A percentile compares a stretch with the other conserved stretches of the same genome.
phyloP scores from a whole-genome alignment of 2,797 vertebrate genomes.

The Peromyscus melanophrys region DNA sequence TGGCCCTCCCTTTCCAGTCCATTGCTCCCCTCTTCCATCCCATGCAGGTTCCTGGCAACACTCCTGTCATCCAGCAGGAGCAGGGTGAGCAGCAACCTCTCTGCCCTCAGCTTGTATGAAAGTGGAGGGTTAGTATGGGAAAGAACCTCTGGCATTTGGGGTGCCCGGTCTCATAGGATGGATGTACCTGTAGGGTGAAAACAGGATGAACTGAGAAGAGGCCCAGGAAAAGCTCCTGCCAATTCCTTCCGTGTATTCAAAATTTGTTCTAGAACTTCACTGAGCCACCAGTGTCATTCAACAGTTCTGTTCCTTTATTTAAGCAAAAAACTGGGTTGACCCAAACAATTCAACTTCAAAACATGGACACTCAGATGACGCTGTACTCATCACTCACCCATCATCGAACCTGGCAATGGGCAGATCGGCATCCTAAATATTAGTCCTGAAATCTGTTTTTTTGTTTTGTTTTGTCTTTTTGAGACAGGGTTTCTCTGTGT shows the following conservation, averaged over 20 bases:
- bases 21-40: neutral
- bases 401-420: neutral
- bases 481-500: neutral
- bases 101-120: neutral
- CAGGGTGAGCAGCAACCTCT: neutral
- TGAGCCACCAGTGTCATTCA: neutral
- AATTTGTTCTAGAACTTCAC: neutral
- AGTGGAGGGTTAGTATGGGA: neutral
- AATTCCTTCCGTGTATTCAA: neutral
- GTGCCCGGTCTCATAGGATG: neutral
- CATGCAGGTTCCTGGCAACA: neutral
- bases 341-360: neutral
- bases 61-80: neutral
- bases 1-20: constrained; percentile 28
- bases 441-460: neutral
- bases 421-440: neutral
- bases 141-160: neutral
- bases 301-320: neutral
- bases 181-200: too few relatives aligned
- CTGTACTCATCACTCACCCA: neutral
- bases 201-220: neutral
- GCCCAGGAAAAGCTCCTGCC: neutral
- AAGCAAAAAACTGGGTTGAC: neutral
- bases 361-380: neutral
- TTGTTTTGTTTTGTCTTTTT: neutral